Evolutionary conservation across 2,888 invertebrate genomes (phyloP).

Genomic region (Choristoneura rosaceana): DNA sequence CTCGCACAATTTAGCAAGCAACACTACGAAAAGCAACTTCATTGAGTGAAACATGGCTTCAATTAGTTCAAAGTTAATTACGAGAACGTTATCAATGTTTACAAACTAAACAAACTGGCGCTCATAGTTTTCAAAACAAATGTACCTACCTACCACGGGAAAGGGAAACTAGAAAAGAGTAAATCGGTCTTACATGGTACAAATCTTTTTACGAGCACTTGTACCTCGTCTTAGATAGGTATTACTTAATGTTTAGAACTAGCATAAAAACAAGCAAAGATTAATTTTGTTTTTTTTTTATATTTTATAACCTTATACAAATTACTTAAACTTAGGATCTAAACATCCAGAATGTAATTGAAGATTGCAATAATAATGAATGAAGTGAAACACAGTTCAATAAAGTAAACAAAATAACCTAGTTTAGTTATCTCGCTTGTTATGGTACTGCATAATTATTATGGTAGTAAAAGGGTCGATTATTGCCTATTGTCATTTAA

Average conservation of each 20-base stretch:
- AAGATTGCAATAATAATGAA: background rate
- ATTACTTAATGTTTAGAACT: too few species aligned
- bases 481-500: background rate
- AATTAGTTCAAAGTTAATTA: constrained; percentile 11
- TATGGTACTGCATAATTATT: background rate
- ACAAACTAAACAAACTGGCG: background rate
- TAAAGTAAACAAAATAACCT: background rate
- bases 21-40: constrained; percentile 5
- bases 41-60: constrained; percentile 11
- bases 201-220: background rate
- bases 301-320: background rate
- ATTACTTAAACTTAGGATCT: background rate
- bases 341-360: background rate
- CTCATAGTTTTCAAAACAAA: constrained; percentile 6
- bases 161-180: background rate
- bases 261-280: background rate
- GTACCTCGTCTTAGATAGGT: background rate
- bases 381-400: background rate
- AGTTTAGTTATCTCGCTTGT: too few species aligned
- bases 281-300: background rate
- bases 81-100: constrained; percentile 6
- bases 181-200: background rate
- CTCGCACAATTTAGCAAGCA: background rate
- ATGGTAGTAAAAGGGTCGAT: background rate
- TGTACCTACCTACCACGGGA: background rate